Evolutionary conservation across 2,797 vertebrate genomes (phyloP).

Genomic region (Gymnothorax reevesii): DNA sequence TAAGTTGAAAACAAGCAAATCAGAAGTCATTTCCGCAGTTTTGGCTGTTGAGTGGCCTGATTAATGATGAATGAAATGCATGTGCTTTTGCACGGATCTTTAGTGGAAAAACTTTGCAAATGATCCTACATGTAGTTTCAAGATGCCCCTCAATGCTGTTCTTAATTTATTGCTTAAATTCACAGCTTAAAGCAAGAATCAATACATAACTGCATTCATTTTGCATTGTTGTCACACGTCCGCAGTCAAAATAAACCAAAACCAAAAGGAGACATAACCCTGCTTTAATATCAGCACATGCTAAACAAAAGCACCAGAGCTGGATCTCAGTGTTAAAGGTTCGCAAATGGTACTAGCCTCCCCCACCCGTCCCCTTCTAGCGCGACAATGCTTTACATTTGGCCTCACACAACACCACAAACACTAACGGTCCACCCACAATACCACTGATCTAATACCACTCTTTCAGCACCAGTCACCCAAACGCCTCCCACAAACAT

Average conservation of each 20-base stretch:
- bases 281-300: background rate
- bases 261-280: background rate
- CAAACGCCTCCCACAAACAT: background rate
- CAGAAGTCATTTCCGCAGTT: background rate
- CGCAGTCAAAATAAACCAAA: background rate
- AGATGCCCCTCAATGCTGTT: background rate
- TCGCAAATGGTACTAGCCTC: background rate
- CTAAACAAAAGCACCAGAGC: background rate
- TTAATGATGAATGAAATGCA: background rate
- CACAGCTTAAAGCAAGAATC: background rate
- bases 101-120: background rate
- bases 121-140: background rate
- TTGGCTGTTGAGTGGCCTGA: background rate
- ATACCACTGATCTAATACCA: background rate
- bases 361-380: background rate
- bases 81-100: background rate
- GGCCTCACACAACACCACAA: background rate
- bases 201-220: background rate
- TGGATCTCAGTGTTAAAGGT: background rate
- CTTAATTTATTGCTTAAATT: background rate
- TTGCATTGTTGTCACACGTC: background rate
- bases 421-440: background rate
- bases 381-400: background rate
- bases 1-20: background rate
- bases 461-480: slow-evolving; percentile 1